Percentiles rank a stretch among this genome's conserved stretches.
Conservation (phyloP, 1,140 invertebrate species). For the Ceratitis capitata region DNA sequence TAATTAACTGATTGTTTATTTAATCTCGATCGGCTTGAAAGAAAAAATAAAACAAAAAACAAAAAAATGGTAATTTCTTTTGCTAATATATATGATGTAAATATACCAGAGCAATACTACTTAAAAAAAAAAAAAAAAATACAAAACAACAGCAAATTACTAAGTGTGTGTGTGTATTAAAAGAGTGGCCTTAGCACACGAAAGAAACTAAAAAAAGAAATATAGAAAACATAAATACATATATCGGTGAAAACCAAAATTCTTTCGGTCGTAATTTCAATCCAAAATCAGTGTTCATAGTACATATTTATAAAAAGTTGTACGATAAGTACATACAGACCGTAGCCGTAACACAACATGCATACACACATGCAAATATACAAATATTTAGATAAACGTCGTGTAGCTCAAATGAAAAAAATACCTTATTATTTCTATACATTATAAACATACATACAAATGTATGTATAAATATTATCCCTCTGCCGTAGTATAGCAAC, state of each 20-base stretch:
- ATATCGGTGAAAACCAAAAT: not conserved
- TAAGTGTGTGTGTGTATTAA: constrained; percentile 10
- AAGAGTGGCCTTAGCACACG: constrained; percentile 31
- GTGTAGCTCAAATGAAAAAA: not conserved
- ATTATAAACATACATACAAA: not conserved
- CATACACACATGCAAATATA: not conserved
- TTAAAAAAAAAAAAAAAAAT: too few species aligned
- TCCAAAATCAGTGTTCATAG: constrained; percentile 35
- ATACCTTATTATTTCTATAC: not conserved
- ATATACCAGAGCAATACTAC: not conserved
- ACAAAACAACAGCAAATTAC: too few species aligned
- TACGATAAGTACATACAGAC: not conserved
- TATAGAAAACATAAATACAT: not conserved
- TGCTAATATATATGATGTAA: constrained; percentile 7
- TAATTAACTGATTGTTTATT: not conserved
- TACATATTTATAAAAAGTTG: not conserved
- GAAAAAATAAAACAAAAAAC: too few species aligned
- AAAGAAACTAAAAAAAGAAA: not conserved
- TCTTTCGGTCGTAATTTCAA: not conserved
- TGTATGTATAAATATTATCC: not conserved
- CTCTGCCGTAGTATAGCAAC: not conserved
- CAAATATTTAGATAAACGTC: too few species aligned
- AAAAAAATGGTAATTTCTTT: not conserved
- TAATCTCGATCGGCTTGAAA: not conserved
- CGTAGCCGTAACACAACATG: not conserved